These are phyloP conservation scores for Odontocerum albicorne DNA, from an alignment of 2,888 invertebrate genomes.

Conservation along the genomic window DNA sequence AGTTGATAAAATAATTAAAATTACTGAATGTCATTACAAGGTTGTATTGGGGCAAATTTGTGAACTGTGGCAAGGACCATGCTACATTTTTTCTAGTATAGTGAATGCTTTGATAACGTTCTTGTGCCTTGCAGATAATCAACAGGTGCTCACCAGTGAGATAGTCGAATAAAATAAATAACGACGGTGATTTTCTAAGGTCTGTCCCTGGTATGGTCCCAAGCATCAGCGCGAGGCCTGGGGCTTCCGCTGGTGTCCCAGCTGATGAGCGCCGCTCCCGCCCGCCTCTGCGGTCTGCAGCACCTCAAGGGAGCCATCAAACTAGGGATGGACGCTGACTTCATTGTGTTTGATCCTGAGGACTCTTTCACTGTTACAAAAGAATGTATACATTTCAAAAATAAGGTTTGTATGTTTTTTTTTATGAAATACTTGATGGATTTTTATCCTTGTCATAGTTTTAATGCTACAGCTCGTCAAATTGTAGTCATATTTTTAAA, in stretches of 20 bases:
- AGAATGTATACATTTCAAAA: constrained; percentile 65
- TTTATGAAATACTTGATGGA: background rate
- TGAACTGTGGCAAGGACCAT: too few species aligned
- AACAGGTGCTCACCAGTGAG: too few species aligned
- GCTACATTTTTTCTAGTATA: too few species aligned
- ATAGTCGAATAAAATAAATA: too few species aligned
- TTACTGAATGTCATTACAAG: too few species aligned
- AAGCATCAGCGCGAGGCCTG: constrained; percentile 57
- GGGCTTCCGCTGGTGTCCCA: constrained; percentile 58
- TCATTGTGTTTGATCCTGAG: constrained; percentile 71
- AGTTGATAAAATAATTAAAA: too few species aligned
- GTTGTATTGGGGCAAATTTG: too few species aligned
- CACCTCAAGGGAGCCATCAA: constrained; percentile 63
- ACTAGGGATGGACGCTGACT: constrained; percentile 69
- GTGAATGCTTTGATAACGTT: too few species aligned
- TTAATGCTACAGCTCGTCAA: too few species aligned
- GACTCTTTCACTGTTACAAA: constrained; percentile 58
- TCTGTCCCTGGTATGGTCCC: constrained; percentile 70
- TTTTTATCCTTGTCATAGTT: too few species aligned
- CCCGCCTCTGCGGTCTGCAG: constrained; percentile 63
- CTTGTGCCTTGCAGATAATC: too few species aligned
- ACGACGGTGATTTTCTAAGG: constrained; percentile 52
- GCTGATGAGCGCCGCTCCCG: constrained; percentile 63
- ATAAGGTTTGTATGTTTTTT: constrained; percentile 70
- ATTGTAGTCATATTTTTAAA: too few species aligned